phyloP scores from a whole-genome alignment of 1,140 invertebrate species.

The Carposina sasakii region DNA sequence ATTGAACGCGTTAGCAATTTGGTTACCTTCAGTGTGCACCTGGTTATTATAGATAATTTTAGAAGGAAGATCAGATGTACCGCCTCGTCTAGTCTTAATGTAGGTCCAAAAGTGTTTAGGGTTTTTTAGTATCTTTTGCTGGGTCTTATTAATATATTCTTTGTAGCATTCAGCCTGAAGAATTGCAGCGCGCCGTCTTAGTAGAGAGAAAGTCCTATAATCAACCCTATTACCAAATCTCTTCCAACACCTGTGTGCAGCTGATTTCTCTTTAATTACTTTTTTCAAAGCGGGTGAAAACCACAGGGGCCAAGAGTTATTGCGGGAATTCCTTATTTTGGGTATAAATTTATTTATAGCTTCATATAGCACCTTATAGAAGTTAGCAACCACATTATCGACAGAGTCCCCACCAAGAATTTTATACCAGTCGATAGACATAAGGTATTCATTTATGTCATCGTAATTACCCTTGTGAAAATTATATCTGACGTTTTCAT shows the following conservation, averaged over 20 bases:
- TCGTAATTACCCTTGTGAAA: conserved; percentile 1
- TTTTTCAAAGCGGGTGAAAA: background rate
- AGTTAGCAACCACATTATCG: background rate
- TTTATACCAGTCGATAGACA: background rate
- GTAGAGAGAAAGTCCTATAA: background rate
- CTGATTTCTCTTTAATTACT: background rate
- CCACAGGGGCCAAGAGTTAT: background rate
- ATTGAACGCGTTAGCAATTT: background rate
- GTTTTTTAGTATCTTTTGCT: background rate
- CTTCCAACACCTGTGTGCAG: background rate
- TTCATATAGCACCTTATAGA: background rate
- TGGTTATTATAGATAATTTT: background rate
- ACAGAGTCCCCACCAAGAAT: background rate
- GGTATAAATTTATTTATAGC: background rate
- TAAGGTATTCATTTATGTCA: background rate
- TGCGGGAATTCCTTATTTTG: background rate
- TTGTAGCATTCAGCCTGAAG: background rate
- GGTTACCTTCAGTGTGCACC: background rate
- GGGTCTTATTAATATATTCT: background rate
- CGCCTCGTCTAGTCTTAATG: background rate
- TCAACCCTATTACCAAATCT: background rate
- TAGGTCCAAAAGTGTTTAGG: background rate
- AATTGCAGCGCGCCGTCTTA: background rate
- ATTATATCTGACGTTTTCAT: too few relatives aligned
- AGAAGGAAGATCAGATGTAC: background rate